phyloP scores from a whole-genome alignment of 1,140 invertebrate species.

The Plectrocnemia conspersa region DNA sequence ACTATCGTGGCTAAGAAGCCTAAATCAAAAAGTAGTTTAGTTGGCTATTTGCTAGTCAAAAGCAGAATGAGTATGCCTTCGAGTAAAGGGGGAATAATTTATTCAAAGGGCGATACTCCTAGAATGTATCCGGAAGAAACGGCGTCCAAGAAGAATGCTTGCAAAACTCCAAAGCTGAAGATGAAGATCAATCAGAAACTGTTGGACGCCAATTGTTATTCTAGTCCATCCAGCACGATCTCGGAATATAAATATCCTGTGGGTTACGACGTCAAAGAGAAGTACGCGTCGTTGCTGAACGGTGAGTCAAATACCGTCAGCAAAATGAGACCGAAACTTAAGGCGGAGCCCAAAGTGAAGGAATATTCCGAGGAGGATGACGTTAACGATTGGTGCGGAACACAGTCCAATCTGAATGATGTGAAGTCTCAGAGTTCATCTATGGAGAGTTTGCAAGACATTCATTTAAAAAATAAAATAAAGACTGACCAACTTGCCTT shows the following conservation, averaged over 20 bases:
- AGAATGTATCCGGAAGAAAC: conserved; percentile 39
- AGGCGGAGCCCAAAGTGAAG: conserved; percentile 63
- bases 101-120: conserved; percentile 50
- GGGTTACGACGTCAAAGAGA: conserved; percentile 32
- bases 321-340: conserved; percentile 64
- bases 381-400: conserved; percentile 38
- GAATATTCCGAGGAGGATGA: conserved; percentile 55
- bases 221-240: conserved; percentile 27
- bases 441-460: conserved; percentile 51
- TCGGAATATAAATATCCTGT: conserved; percentile 33
- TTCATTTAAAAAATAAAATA: conserved; percentile 47
- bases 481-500: conserved; percentile 47
- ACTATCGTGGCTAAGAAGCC: conserved; percentile 79
- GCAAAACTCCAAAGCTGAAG: conserved; percentile 26
- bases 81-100: conserved; percentile 50
- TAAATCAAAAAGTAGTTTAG: conserved; percentile 59
- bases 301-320: conserved; percentile 43
- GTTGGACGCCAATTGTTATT: conserved; percentile 22
- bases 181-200: conserved; percentile 26
- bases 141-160: conserved; percentile 20
- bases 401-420: conserved; percentile 41
- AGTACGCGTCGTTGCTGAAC: conserved; percentile 29
- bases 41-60: conserved; percentile 60
- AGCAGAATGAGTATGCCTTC: conserved; percentile 54
- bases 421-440: conserved; percentile 49